Percentiles rank a stretch among this genome's conserved stretches.
Evolutionary conservation across 2,113 vertebrate species (phyloP).

Genomic region (Bos taurus): DNA sequence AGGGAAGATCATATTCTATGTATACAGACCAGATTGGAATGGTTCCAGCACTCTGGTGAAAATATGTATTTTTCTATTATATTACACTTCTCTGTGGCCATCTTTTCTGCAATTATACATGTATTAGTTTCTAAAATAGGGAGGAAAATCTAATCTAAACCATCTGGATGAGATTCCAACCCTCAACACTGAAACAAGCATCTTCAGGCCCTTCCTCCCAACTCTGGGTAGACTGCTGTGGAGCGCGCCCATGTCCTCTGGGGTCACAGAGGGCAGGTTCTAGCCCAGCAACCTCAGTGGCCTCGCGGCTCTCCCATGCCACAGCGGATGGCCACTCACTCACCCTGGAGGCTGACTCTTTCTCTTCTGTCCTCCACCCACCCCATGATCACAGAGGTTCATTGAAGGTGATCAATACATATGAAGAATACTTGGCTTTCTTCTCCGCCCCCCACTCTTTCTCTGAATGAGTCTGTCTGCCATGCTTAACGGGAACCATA

Average conservation of each 20-base stretch:
- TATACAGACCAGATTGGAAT: background rate
- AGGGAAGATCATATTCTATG: background rate
- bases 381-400: conserved; percentile 40
- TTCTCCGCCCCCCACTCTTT: background rate
- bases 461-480: conserved; percentile 40
- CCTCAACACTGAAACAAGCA: background rate
- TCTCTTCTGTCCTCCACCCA: background rate
- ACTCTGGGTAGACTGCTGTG: background rate
- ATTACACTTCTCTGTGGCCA: background rate
- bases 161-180: background rate
- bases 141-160: background rate
- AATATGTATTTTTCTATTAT: background rate
- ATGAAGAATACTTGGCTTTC: conserved; percentile 53
- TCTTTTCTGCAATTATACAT: background rate
- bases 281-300: background rate
- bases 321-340: background rate
- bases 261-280: background rate
- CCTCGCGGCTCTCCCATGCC: background rate
- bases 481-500: background rate
- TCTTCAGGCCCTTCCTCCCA: background rate
- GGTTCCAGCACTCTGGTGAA: background rate
- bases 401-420: conserved; percentile 52
- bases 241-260: rapidly evolving
- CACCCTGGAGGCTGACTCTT: background rate
- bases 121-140: background rate